These are phyloP conservation scores for Teleogryllus occipitalis DNA, from an alignment of 1,140 invertebrate genomes.

Conservation along the genomic window DNA sequence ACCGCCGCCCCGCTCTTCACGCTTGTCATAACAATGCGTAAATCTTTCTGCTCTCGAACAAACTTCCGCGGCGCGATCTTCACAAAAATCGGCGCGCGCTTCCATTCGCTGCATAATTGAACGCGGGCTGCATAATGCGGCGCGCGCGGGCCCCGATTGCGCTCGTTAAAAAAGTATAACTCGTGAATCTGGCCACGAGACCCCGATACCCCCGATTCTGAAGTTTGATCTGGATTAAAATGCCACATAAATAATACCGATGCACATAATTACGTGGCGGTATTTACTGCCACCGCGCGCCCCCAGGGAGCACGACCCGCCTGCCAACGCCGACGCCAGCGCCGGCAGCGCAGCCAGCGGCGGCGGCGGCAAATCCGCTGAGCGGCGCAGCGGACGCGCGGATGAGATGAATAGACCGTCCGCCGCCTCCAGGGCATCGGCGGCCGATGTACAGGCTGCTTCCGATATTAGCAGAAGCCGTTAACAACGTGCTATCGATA, in stretches of 20 bases:
- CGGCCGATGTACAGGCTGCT: too few relatives aligned
- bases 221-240: background rate
- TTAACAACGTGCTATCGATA: too few relatives aligned
- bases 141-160: background rate
- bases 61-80: background rate
- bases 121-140: background rate
- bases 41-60: background rate
- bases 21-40: background rate
- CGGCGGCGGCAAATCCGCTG: too few relatives aligned
- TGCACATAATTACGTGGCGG: background rate
- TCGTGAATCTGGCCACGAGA: background rate
- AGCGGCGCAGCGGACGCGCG: background rate
- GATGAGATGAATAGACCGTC: background rate
- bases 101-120: too few relatives aligned
- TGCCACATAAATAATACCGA: background rate
- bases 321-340: background rate
- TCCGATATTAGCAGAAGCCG: too few relatives aligned
- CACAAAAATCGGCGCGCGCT: background rate
- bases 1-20: background rate
- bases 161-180: conserved; percentile 1
- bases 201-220: background rate
- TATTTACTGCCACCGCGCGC: background rate
- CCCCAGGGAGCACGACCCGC: background rate
- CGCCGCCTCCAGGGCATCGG: too few relatives aligned
- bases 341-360: background rate